Evolutionary conservation across 2,113 vertebrate species (phyloP).

Genomic region (Zapus hudsonius): DNA sequence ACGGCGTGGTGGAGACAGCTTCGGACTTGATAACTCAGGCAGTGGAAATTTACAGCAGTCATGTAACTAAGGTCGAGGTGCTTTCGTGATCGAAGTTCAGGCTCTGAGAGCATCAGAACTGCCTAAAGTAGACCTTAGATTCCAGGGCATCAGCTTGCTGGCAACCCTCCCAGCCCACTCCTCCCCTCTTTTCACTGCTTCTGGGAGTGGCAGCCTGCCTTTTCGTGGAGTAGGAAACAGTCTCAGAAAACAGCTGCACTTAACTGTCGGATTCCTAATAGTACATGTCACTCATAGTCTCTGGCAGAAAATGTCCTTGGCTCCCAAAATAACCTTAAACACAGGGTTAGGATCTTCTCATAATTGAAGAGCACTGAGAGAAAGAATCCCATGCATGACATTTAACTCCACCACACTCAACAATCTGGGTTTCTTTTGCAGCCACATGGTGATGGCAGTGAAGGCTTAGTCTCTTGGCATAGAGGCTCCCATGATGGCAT

Average conservation of each 20-base stretch:
- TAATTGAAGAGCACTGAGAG: conserved; percentile 66
- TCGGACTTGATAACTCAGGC: background rate
- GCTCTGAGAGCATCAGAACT: conserved; percentile 23
- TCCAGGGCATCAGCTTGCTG: background rate
- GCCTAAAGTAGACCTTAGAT: conserved; percentile 8
- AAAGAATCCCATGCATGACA: conserved; percentile 53
- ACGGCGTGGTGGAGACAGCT: background rate
- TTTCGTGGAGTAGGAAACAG: conserved; percentile 58
- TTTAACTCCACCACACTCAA: conserved; percentile 50
- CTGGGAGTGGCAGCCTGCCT: conserved; percentile 31
- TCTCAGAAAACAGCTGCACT: conserved; percentile 75
- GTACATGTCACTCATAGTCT: conserved; percentile 72
- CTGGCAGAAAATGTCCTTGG: conserved; percentile 79
- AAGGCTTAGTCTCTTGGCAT: conserved; percentile 47
- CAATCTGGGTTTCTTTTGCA: conserved; percentile 70
- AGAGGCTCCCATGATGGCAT: background rate
- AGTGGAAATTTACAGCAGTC: background rate
- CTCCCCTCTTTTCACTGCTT: conserved; percentile 26
- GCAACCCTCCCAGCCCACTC: background rate
- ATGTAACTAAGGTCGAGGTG: background rate
- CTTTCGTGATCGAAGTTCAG: background rate
- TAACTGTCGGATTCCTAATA: conserved; percentile 66
- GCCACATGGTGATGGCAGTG: background rate
- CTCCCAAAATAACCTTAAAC: conserved; percentile 77
- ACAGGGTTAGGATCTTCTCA: conserved; percentile 66